Conservation (phyloP, 2,113 vertebrate species). For the Numenius arquata region DNA sequence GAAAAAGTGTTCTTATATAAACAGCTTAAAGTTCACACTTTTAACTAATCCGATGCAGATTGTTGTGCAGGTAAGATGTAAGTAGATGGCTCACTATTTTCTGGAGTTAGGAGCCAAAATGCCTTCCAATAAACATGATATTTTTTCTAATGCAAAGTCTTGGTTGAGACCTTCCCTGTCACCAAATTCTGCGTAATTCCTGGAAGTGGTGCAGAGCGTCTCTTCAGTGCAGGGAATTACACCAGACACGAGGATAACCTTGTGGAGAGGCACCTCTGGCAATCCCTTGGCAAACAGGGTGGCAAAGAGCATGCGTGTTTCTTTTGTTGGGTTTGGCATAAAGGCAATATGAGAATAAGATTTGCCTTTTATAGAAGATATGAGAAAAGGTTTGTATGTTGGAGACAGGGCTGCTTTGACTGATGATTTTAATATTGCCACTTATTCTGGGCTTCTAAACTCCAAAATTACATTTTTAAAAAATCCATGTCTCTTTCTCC, state of each 20-base stretch:
- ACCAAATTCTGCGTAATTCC: background rate
- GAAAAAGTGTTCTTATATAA: background rate
- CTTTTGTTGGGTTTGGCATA: background rate
- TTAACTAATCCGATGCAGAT: background rate
- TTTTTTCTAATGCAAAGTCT: background rate
- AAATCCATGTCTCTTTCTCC: background rate
- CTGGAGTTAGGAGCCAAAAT: background rate
- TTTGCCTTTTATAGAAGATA: background rate
- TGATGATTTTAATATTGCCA: constrained; percentile 56
- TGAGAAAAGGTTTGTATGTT: background rate
- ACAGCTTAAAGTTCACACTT: background rate
- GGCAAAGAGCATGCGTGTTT: background rate
- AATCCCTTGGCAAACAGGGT: background rate
- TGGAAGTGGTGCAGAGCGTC: background rate
- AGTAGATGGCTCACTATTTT: background rate
- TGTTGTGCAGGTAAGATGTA: background rate
- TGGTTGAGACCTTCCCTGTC: background rate
- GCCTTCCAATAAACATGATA: background rate
- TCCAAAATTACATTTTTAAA: background rate
- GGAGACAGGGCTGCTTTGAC: constrained; percentile 14
- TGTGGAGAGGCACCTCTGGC: background rate
- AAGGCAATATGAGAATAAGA: background rate
- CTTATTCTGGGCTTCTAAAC: background rate
- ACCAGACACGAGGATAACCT: background rate
- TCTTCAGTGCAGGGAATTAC: background rate